Base-by-base conservation (phyloP, 2,888 invertebrate species). In the Caenorhabditis uteleia region DNA sequence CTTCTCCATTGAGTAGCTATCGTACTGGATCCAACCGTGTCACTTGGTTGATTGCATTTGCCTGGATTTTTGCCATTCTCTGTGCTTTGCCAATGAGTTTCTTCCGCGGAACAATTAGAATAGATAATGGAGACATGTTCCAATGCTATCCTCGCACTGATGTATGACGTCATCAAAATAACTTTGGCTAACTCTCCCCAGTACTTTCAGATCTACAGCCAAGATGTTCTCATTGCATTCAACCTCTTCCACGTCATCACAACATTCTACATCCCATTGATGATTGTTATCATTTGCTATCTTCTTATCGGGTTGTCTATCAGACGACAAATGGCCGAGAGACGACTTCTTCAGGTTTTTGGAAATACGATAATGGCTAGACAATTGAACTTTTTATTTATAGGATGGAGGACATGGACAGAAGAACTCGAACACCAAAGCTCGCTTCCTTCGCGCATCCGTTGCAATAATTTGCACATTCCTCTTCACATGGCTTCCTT, bases 401-500 rank as follows among this genome's bases (percentile, higher is more conserved):
- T 34, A 70, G 59, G 68, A 74, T 50, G 60, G 64, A 4, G 54
- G 58, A 27, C 59, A 66, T 23, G 46, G 61, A 26, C 46, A 64
- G 31, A 60, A 62, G n/a, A 62, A 62, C 4, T 60, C 49, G 1
- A 59, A 59, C 18, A 76, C 76, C 1, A 76, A 77, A 44, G 59
- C 67, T 1, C 57, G 78, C 36, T 78, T 78, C 38, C 66, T 78
- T 14, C 33, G 68, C 7, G 77, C 75, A n/a, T 74, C 77, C 3
- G 57, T 75, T 1, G 75, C 75, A 20, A 78, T 78, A 34, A 77
- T 78, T 18, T 68, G 66, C 54, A 76, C 77, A 7, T 78, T 77
- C 49, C 53, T 77, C 7, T 70, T 77, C 49, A 75, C 76, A 3
- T 78, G 78, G 78, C 70, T 78, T 12, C 78, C 78, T 12, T 78